Conservation (phyloP, 2,113 vertebrate species). For the Hemiscyllium ocellatum region DNA sequence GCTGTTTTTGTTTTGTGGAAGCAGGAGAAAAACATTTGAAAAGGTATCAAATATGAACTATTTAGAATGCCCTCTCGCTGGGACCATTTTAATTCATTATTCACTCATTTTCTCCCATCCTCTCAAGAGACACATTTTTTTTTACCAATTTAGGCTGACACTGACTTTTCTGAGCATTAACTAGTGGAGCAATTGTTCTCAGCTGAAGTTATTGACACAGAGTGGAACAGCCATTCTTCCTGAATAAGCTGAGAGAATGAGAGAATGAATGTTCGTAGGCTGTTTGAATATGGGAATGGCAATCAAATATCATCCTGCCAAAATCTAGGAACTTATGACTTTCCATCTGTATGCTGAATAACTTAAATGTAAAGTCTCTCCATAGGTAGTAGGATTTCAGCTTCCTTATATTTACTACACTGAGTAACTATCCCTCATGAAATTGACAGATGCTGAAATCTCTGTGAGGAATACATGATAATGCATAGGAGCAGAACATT, state of each 20-base stretch:
- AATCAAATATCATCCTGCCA: neutral
- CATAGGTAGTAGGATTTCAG: neutral
- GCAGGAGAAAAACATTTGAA: neutral
- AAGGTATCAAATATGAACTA: neutral
- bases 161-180: neutral
- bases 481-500: neutral
- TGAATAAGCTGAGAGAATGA: neutral
- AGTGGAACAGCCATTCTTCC: neutral
- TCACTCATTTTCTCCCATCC: neutral
- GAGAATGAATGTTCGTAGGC: neutral
- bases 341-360: neutral
- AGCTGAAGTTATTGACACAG: neutral
- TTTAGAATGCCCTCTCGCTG: neutral
- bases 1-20: neutral
- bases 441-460: neutral
- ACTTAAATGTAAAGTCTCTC: neutral
- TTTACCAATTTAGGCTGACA: neutral
- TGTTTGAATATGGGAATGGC: neutral
- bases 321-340: neutral
- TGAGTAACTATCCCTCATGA: neutral
- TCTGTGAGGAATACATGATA: neutral
- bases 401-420: neutral
- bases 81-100: slow-evolving; percentile 3
- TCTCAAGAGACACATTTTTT: neutral
- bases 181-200: neutral